These are phyloP conservation scores for Hyposoter dolosus DNA, from an alignment of 2,888 invertebrate genomes.

Conservation along the genomic window DNA sequence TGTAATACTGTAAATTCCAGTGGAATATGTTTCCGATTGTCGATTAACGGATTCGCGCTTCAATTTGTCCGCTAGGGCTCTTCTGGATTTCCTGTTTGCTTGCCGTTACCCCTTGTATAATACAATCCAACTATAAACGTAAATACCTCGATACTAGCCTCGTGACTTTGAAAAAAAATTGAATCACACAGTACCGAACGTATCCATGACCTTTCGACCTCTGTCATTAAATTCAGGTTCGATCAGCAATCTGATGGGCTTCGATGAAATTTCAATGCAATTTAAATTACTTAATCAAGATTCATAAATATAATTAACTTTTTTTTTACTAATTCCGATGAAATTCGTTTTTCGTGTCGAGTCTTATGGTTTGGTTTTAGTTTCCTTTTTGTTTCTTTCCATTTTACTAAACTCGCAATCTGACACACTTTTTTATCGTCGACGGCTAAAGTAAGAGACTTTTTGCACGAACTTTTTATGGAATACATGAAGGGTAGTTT, in stretches of 20 bases:
- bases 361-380: not conserved
- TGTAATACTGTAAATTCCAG: slow-evolving; percentile 50
- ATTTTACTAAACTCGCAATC: not conserved
- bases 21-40: slow-evolving; percentile 39
- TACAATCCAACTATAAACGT: not conserved
- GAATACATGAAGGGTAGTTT: slow-evolving; percentile 9
- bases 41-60: slow-evolving; percentile 48
- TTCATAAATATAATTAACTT: not conserved
- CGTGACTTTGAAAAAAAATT: not conserved
- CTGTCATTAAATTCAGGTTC: not conserved
- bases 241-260: not conserved
- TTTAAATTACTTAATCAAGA: not conserved
- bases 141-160: not conserved
- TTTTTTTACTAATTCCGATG: not conserved
- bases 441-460: slow-evolving; percentile 4
- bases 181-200: not conserved
- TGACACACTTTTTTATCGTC: slow-evolving; percentile 23
- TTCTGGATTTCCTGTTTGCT: slow-evolving; percentile 9
- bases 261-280: not conserved
- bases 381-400: not conserved
- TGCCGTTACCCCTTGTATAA: slow-evolving; percentile 21
- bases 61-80: slow-evolving; percentile 34
- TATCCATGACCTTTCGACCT: not conserved
- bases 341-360: not conserved
- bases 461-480: slow-evolving; percentile 11